These are phyloP conservation scores for Leptopilina clavipes DNA, from an alignment of 1,140 invertebrate species.

Conservation along the genomic window DNA sequence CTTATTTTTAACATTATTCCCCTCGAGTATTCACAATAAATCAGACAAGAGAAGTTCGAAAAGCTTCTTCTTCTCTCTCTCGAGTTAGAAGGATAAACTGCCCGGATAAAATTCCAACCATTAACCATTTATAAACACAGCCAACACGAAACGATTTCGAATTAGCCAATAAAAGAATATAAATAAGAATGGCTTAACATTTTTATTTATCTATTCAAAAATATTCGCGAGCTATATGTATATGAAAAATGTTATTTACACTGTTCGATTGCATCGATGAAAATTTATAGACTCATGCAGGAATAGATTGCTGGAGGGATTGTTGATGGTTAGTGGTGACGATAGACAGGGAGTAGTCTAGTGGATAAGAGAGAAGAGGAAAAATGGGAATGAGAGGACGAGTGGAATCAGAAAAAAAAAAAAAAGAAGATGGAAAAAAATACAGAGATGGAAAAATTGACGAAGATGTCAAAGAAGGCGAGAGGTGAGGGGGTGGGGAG, in stretches of 20 bases:
- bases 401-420: background rate
- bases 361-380: background rate
- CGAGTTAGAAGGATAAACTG: background rate
- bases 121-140: background rate
- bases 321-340: background rate
- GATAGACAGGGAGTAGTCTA: background rate
- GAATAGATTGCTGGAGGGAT: conserved; percentile 8
- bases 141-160: conserved; percentile 4
- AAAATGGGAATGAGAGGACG: background rate
- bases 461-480: conserved; percentile 4
- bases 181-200: conserved; percentile 14
- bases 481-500: background rate
- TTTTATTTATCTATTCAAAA: conserved; percentile 19
- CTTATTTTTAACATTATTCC: conserved; percentile 23
- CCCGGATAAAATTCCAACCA: conserved; percentile 20
- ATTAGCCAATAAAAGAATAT: conserved; percentile 27
- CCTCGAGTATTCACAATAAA: background rate
- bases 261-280: conserved; percentile 14
- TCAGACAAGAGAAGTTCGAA: conserved; percentile 16
- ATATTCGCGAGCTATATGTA: background rate
- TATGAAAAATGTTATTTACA: conserved; percentile 15
- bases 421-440: background rate
- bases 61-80: background rate
- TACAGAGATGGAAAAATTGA: conserved; percentile 17
- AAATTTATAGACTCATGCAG: conserved; percentile 18